These are phyloP conservation scores for Eristalinus sepulchralis DNA, from an alignment of 2,888 invertebrate species.

Conservation along the genomic window DNA sequence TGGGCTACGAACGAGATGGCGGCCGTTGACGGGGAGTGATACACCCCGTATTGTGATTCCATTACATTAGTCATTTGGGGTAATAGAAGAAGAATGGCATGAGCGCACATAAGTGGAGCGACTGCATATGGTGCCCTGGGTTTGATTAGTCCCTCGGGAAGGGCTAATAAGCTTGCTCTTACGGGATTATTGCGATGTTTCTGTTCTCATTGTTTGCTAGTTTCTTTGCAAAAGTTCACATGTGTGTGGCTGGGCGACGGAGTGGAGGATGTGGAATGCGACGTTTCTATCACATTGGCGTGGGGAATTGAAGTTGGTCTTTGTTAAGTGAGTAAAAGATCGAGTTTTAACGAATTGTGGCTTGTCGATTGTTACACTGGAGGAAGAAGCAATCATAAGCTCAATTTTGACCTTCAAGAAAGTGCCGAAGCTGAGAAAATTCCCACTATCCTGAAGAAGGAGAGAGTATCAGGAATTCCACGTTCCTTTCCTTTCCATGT, in stretches of 20 bases:
- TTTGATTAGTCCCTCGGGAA: conserved; percentile 70
- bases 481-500: too few species aligned
- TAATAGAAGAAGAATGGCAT: conserved; percentile 67
- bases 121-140: conserved; percentile 67
- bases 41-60: conserved; percentile 55
- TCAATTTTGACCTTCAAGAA: too few species aligned
- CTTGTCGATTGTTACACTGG: too few species aligned
- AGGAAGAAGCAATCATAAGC: too few species aligned
- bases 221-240: conserved; percentile 15
- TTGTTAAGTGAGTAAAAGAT: not conserved
- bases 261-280: not conserved
- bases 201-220: conserved; percentile 35
- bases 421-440: too few species aligned
- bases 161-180: conserved; percentile 61
- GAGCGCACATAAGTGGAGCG: conserved; percentile 59
- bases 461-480: not conserved
- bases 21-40: not conserved
- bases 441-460: too few species aligned
- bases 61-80: conserved; percentile 71
- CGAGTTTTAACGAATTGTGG: not conserved
- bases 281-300: not conserved
- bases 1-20: not conserved
- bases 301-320: not conserved
- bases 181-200: conserved; percentile 48
- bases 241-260: conserved; percentile 12